Conservation (phyloP, 2,797 vertebrate genomes). For the Tenualosa ilisha region DNA sequence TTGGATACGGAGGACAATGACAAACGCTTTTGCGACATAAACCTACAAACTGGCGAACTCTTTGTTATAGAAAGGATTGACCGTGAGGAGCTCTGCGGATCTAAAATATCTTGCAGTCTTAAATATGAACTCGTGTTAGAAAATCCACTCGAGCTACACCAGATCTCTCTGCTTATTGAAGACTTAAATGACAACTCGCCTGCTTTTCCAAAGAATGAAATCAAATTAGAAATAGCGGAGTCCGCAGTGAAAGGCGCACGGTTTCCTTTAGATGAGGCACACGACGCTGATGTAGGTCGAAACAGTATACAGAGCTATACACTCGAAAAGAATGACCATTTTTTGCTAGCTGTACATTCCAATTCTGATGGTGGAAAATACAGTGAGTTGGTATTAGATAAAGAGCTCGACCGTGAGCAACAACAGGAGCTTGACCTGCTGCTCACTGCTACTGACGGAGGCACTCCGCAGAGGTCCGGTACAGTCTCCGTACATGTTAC, state of each 20-base stretch:
- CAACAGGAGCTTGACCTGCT: slow-evolving; percentile 49
- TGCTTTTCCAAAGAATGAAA: slow-evolving; percentile 46
- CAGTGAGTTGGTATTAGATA: slow-evolving; percentile 60
- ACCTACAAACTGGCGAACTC: slow-evolving; percentile 29
- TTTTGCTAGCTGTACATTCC: slow-evolving; percentile 55
- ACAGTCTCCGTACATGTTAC: slow-evolving; percentile 52
- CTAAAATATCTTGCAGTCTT: slow-evolving; percentile 52
- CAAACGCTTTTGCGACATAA: background rate
- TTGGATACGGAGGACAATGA: background rate
- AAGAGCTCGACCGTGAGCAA: slow-evolving; percentile 62
- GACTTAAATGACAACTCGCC: slow-evolving; percentile 80
- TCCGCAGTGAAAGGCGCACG: slow-evolving; percentile 41
- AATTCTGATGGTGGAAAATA: slow-evolving; percentile 49
- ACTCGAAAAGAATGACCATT: slow-evolving; percentile 56
- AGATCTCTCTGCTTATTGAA: slow-evolving; percentile 60
- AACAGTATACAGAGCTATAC: slow-evolving; percentile 69
- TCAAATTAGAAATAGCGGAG: slow-evolving; percentile 56
- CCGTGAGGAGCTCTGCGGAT: slow-evolving; percentile 64
- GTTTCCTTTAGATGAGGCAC: slow-evolving; percentile 62
- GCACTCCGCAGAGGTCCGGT: slow-evolving; percentile 55
- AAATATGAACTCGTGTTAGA: slow-evolving; percentile 64
- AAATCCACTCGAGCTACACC: slow-evolving; percentile 66
- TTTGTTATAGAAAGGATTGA: slow-evolving; percentile 58
- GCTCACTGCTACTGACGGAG: slow-evolving; percentile 20
- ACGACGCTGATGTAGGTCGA: slow-evolving; percentile 62